Conservation (phyloP, 2,797 vertebrate genomes). For the Mormyrus proboscirostris region DNA sequence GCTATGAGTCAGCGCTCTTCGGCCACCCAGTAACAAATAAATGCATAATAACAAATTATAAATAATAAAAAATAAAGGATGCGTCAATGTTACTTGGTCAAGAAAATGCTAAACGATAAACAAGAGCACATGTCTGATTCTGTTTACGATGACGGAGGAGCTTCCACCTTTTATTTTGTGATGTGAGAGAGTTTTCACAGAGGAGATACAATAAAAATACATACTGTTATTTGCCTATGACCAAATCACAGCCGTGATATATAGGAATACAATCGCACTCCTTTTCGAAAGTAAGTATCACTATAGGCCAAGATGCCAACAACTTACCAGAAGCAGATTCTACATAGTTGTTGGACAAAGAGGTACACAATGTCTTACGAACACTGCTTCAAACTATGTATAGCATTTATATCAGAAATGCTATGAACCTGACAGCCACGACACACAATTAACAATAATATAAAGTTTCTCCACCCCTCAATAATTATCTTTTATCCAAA, state of each 20-base stretch:
- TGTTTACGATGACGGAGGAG: not conserved
- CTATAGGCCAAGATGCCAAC: not conserved
- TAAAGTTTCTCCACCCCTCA: not conserved
- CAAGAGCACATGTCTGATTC: not conserved
- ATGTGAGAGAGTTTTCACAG: not conserved
- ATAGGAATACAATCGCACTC: too few species aligned
- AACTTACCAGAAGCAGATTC: not conserved
- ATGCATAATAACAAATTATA: not conserved
- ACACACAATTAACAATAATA: not conserved
- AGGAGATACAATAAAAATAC: not conserved
- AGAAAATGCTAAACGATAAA: not conserved
- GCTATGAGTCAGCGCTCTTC: not conserved
- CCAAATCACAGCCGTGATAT: too few species aligned
- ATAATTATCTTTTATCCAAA: not conserved
- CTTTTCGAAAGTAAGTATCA: not conserved
- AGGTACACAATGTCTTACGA: not conserved
- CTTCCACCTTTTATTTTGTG: not conserved
- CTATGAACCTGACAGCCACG: not conserved
- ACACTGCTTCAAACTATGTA: not conserved
- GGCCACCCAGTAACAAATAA: not conserved
- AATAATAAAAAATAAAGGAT: not conserved
- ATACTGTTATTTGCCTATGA: not conserved
- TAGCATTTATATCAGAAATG: not conserved
- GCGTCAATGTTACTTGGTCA: not conserved
- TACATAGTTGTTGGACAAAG: not conserved